These are phyloP conservation scores for Crotalus viridis DNA, from an alignment of 2,113 vertebrate genomes.

Conservation along the genomic window DNA sequence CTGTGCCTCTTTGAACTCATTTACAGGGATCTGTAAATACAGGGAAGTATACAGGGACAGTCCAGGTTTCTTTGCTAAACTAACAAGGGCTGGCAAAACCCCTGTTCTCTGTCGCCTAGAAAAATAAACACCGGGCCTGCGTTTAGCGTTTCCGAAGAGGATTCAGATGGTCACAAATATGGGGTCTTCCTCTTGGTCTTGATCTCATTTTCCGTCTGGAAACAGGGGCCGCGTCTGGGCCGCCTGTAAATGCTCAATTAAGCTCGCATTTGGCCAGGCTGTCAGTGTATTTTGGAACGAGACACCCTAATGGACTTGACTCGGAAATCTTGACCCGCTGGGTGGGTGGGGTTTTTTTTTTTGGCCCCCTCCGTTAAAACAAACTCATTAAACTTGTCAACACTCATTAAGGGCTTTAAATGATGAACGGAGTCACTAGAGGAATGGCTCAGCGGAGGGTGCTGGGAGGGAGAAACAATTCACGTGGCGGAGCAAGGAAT, in stretches of 20 bases:
- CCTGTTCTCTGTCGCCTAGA: background rate
- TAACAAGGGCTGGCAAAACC: background rate
- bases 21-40: background rate
- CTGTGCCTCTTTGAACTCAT: background rate
- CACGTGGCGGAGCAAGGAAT: background rate
- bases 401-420: conserved; percentile 91
- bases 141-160: background rate
- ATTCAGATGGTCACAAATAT: background rate
- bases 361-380: conserved; percentile 76
- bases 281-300: conserved; percentile 73
- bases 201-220: background rate
- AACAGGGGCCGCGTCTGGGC: background rate
- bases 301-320: conserved; percentile 87
- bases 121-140: background rate
- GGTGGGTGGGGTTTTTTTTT: conserved; percentile 68
- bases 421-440: conserved; percentile 78
- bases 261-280: conserved; percentile 74
- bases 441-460: conserved; percentile 47
- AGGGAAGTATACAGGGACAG: background rate
- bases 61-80: background rate
- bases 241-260: conserved; percentile 57
- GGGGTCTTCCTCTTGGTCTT: background rate
- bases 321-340: conserved; percentile 94
- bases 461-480: background rate
- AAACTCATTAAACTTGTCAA: conserved; percentile 97